Evolutionary conservation across 1,140 invertebrate genomes (phyloP), one percentile per base, ranked within the genome.

Genomic region (Drosophila albomicans): DNA sequence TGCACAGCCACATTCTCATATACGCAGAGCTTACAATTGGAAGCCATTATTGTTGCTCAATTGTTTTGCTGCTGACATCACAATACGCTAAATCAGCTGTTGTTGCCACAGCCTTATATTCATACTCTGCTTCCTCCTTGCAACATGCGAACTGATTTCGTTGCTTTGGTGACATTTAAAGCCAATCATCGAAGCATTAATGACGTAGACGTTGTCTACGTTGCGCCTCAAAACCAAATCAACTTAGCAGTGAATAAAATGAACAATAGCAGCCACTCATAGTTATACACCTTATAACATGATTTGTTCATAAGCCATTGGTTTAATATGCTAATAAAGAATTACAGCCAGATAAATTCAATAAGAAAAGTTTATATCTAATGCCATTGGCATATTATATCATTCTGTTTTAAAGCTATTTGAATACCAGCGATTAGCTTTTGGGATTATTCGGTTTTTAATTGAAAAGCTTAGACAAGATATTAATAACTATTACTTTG

Each of bases 111-210:
- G 35, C 35, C 35, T 62, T 30, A 49, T 71, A 30, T 16, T 20
- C 58, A 15, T 6, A 32, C 30, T 2, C 3, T 54, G 10, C 54
- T 16, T 8, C 35, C 35, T 10, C 6, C 52, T 32, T 56, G 13
- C 32, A 38, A 35, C 32, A 56, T 38, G 41, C 41, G 38, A 5
- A 38, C 10, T 28, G 57, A 25, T 25, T 25, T 30, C 20, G 66
- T 28, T 64, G 35, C 78, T 43, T 85, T 76, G 70, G 49, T 85
- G 52, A 25, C 71, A 79, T 86, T 86, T 86, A 75, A 81, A 81
- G 54, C 62, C 79, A 87, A 71, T 82, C 67, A 68, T 64, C 71
- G 72, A 68, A 30, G 68, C 76, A 65, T 68, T 77, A 75, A 58
- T 71, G 45, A 8, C 58, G 2, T 25, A 25, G 35, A 46, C 64